Evolutionary conservation across 30 jellyfish, hydroid and myxozoan genomes (phyloP), one percentile per base, ranked within the genome.

Genomic region (Chrysaora quinquecirrha): DNA sequence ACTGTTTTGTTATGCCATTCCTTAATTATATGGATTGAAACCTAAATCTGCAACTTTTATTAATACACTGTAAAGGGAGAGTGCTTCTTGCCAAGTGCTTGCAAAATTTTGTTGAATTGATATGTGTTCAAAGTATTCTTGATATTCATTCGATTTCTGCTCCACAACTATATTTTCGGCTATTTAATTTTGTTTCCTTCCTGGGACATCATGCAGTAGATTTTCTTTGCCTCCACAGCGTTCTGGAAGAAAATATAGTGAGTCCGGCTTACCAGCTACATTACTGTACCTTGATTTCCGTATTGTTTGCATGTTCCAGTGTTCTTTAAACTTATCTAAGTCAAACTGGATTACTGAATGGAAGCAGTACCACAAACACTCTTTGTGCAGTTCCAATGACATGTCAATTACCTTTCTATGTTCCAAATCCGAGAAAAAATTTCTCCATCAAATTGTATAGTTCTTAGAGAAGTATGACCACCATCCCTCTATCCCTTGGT

Each of bases 401-500:
- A 22, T 62, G 89, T 64, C 43, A 0, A 60, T 12, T 10, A 23
- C 79, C 30, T 62, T 62, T 64, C 22, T 0, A 14, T 33, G 20
- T 62, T 78, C 77, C 0, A 78, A 0, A 27, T 78, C 89, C 38
- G 19, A 27, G 31, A 78, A 78, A 75, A 78, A 29, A 48, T 64
- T 78, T 34, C 72, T 31, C 89, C 89, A 78, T 88, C 89, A 78
- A 11, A 27, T 16, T 20, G 46, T 19, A 16, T 85, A 12, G 22
- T 34, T 23, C 64, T 78, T 62, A 20, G 18, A 19, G 23, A 78
- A 64, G 28, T 78, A 43, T 27, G 87, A 32, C 89, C 87, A 60
- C 89, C 89, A 78, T 54, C 88, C n/a, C 29, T 78, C 88, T 25
- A 78, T 78, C 21, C 87, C 19, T 64, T 64, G 89, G 49, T 78